phyloP scores from a whole-genome alignment of 2,888 invertebrate species.

The Drosophila paracracens region DNA sequence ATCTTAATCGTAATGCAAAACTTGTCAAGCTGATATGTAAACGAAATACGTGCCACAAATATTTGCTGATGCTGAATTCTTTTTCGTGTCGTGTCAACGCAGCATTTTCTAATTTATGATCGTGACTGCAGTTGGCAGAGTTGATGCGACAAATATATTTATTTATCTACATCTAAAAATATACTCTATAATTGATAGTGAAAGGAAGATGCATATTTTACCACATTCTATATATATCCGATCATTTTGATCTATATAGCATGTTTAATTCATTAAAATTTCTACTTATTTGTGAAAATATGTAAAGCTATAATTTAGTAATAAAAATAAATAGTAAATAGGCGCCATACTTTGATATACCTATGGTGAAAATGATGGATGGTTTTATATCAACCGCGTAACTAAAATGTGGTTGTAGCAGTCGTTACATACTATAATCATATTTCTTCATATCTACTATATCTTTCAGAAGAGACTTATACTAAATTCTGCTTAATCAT shows the following conservation, averaged over 20 bases:
- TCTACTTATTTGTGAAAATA: not conserved
- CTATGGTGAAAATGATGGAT: not conserved
- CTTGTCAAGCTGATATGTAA: constrained; percentile 79
- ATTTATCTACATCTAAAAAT: not conserved
- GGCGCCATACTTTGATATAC: not conserved
- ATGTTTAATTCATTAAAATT: not conserved
- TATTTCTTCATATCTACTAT: not conserved
- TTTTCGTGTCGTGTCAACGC: constrained; percentile 55
- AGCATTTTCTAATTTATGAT: constrained; percentile 72
- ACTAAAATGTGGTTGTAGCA: not conserved
- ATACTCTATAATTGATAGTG: not conserved
- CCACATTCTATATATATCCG: too few species aligned
- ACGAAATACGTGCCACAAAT: constrained; percentile 78
- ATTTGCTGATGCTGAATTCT: constrained; percentile 71
- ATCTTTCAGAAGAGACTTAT: not conserved
- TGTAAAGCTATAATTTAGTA: too few species aligned
- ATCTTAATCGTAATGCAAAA: constrained; percentile 81
- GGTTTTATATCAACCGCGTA: not conserved
- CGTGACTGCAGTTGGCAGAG: constrained; percentile 30
- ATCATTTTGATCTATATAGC: not conserved
- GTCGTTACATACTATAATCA: not conserved
- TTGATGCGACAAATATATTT: not conserved
- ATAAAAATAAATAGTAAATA: not conserved
- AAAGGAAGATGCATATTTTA: not conserved
- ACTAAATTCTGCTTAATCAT: not conserved